phyloP scores from a whole-genome alignment of 2,888 invertebrate species.

The Aromia moschata region DNA sequence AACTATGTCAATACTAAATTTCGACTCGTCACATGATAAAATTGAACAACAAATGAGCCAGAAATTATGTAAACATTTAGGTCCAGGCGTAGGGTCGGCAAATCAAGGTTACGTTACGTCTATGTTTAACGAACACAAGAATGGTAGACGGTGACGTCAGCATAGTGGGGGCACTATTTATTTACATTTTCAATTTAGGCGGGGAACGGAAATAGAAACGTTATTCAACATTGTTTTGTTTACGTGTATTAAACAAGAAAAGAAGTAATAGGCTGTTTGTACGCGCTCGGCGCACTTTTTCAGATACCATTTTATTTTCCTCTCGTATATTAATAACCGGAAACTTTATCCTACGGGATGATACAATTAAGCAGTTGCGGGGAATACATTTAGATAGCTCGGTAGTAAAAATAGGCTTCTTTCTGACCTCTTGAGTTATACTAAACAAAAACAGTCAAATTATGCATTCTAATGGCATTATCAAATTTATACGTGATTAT shows the following conservation, averaged over 20 bases:
- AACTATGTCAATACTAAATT: too few relatives aligned
- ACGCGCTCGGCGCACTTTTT: not conserved
- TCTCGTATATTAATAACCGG: not conserved
- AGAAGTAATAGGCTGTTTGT: too few relatives aligned
- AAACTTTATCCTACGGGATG: not conserved
- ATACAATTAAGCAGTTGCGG: not conserved
- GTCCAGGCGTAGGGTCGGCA: conserved; percentile 47
- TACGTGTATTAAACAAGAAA: not conserved
- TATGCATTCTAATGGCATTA: not conserved
- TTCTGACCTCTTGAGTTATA: not conserved
- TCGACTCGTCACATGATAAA: too few relatives aligned
- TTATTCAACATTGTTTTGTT: conserved; percentile 8
- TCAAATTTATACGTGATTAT: too few relatives aligned
- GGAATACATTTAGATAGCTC: not conserved
- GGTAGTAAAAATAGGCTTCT: not conserved
- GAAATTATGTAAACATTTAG: conserved; percentile 28
- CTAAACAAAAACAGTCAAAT: not conserved
- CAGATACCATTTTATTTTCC: not conserved
- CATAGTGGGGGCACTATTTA: conserved; percentile 45
- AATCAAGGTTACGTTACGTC: conserved; percentile 56
- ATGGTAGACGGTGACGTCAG: conserved; percentile 31
- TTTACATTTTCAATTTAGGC: conserved; percentile 45
- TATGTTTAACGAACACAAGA: conserved; percentile 22
- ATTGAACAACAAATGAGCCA: too few relatives aligned
- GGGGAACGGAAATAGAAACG: conserved; percentile 16